These are phyloP conservation scores for Plodia interpunctella DNA, from an alignment of 1,140 invertebrate species.

Conservation along the genomic window DNA sequence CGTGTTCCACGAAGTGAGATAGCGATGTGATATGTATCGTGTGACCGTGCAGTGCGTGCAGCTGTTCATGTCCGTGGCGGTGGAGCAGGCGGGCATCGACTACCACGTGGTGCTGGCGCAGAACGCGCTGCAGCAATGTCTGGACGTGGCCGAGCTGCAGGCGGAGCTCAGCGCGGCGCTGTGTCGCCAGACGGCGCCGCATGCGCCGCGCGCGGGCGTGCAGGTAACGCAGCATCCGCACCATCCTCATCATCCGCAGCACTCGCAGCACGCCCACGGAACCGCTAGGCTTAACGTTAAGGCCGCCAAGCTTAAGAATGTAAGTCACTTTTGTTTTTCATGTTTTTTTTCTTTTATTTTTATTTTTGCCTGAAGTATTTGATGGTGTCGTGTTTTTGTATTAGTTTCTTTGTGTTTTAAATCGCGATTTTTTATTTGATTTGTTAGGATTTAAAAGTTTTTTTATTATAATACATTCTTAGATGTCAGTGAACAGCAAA, in stretches of 20 bases:
- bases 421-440: too few relatives aligned
- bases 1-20: too few relatives aligned
- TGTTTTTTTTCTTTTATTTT: background rate
- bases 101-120: slow-evolving; percentile 97
- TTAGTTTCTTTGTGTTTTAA: too few relatives aligned
- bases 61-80: slow-evolving; percentile 94
- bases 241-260: slow-evolving; percentile 25
- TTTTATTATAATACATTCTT: too few relatives aligned
- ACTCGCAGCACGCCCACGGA: slow-evolving; percentile 20
- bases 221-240: too few relatives aligned
- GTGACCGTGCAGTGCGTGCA: slow-evolving; percentile 86
- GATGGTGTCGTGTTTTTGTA: too few relatives aligned
- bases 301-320: slow-evolving; percentile 65
- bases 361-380: too few relatives aligned
- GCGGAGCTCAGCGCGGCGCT: slow-evolving; percentile 94
- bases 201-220: slow-evolving; percentile 92
- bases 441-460: too few relatives aligned
- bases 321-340: slow-evolving; percentile 56
- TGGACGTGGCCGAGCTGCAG: slow-evolving; percentile 92
- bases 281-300: slow-evolving; percentile 25
- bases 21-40: too few relatives aligned
- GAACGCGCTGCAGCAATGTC: slow-evolving; percentile 93
- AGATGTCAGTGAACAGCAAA: too few relatives aligned
- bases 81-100: slow-evolving; percentile 96
- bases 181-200: slow-evolving; percentile 94